A percentile compares a stretch with the other conserved stretches of the same genome.
Evolutionary conservation across 2,113 vertebrate genomes (phyloP).

Genomic region (Xiphophorus couchianus): DNA sequence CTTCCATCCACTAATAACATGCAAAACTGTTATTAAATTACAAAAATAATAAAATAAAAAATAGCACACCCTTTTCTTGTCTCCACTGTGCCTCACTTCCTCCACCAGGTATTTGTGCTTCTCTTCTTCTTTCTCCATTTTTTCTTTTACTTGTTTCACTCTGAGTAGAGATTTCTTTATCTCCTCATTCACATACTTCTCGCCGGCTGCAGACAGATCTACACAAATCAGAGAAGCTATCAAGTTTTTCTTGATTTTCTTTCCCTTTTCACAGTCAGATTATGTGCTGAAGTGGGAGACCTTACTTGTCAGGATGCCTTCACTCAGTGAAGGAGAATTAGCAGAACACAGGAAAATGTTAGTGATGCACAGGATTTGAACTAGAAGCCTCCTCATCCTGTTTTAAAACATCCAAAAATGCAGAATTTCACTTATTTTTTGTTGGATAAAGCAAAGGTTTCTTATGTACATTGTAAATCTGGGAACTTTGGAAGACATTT

Average conservation of each 20-base stretch:
- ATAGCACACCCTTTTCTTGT: conserved; percentile 82
- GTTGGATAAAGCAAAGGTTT: not conserved
- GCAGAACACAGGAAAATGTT: conserved; percentile 66
- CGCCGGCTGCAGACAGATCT: conserved; percentile 82
- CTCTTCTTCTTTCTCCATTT: conserved; percentile 83
- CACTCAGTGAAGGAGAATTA: conserved; percentile 50
- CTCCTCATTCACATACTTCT: conserved; percentile 78
- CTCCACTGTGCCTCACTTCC: conserved; percentile 83
- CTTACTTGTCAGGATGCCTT: conserved; percentile 78
- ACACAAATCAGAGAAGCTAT: not conserved
- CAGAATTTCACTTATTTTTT: not conserved
- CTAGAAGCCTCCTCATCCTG: conserved; percentile 77
- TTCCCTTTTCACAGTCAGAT: not conserved
- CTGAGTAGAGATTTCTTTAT: conserved; percentile 84
- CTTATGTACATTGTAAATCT: no score
- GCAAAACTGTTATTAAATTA: not conserved
- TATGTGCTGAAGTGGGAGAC: not conserved
- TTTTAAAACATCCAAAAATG: conserved; percentile 8
- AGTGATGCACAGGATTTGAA: conserved; percentile 67
- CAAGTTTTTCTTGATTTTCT: not conserved
- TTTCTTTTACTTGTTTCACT: conserved; percentile 85
- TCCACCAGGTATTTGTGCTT: conserved; percentile 83
- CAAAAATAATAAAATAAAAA: no score
- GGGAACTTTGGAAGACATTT: no score
- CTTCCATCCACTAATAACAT: not conserved